Evolutionary conservation across 2,797 vertebrate species (phyloP), one percentile per base, ranked within the genome.

Genomic region (Zenarchopterus dispar): DNA sequence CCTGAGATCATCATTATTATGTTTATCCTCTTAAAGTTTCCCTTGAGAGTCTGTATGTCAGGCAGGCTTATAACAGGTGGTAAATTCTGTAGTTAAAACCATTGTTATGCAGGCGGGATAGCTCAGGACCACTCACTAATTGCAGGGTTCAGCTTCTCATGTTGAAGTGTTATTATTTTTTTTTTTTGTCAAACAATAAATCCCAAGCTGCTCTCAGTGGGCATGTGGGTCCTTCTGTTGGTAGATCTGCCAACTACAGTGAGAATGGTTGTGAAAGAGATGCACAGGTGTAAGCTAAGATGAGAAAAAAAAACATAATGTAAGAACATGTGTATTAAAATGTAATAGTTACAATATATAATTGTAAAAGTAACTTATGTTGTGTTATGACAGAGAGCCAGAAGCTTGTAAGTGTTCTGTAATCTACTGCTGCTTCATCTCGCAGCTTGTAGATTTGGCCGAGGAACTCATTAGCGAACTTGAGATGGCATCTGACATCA

Each of bases 401-500:
- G 33, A 36, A 36, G 33, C 33, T 6, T 23, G 19, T 18, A 17
- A 4, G 26, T 42, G n/a, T 63, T 72, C 57, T 57, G 6, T 48
- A 58, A 57, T 56, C 28, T 16, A n/a, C 46, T 17, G 6, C 18
- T 69, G 36, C 75, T 65, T 70, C 6, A 54, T 72, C 64, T 78
- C 39, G 59, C 67, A 82, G 70, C 19, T 74, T 70, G 16, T 66
- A 31, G 19, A 45, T 42, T 71, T 73, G n/a, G 26, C 44, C 36
- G 41, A 24, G 36, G 36, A 39, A 13, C 11, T 39, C 36, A 17
- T 11, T 0, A 6, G 33, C 61, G 70, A 68, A 60, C 10, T 66
- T 66, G 45, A 17, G 53, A 96, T 96, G 96, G 92, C 93, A 4
- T 71, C 91, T 26, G 89, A 81, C 50, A 62, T 62, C 49, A 56